Conservation (phyloP, 2,113 vertebrate species). For the Oncorhynchus kisutch region DNA sequence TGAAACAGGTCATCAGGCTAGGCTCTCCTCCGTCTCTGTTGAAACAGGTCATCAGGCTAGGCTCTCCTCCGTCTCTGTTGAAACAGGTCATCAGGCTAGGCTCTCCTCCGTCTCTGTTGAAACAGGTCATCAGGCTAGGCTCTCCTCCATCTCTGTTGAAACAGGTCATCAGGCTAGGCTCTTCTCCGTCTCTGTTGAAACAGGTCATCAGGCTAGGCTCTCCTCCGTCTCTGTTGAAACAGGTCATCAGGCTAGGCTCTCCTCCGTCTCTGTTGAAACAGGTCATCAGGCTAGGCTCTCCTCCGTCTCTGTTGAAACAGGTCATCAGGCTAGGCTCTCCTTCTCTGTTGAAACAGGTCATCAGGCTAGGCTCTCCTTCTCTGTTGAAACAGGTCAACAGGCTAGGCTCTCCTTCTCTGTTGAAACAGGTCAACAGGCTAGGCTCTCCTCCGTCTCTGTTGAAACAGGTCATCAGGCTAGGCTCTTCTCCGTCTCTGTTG, state of each 20-base stretch:
- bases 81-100: conserved; percentile 31
- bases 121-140: conserved; percentile 69
- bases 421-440: neutral
- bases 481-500: conserved; percentile 60
- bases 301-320: conserved; percentile 13
- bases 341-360: conserved; percentile 73
- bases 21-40: conserved; percentile 60
- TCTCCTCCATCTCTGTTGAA: conserved; percentile 66
- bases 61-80: conserved; percentile 58
- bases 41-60: conserved; percentile 48
- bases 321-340: conserved; percentile 64
- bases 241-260: conserved; percentile 70
- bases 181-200: conserved; percentile 43
- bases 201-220: conserved; percentile 57
- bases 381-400: conserved; percentile 34
- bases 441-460: conserved; percentile 74
- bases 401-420: conserved; percentile 69
- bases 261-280: conserved; percentile 54
- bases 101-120: conserved; percentile 73
- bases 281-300: conserved; percentile 68
- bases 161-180: conserved; percentile 61
- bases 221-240: conserved; percentile 71
- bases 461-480: conserved; percentile 74
- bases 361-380: conserved; percentile 70
- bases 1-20: conserved; percentile 76